These are phyloP conservation scores for Dolichoris vasculosae DNA, from an alignment of 1,140 invertebrate genomes.

Conservation along the genomic window DNA sequence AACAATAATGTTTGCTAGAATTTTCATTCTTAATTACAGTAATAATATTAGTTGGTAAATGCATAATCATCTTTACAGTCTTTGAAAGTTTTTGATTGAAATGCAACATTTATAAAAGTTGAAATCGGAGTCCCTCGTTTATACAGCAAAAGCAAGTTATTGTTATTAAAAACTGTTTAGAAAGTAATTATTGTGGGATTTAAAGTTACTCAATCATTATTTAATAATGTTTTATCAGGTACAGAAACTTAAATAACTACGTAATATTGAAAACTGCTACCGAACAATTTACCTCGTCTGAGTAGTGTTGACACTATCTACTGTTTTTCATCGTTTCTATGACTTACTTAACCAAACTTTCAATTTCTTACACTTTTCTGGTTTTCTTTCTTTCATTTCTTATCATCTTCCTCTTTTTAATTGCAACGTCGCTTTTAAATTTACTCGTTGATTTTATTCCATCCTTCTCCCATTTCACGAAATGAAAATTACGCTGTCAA, in stretches of 20 bases:
- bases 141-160: slow-evolving; percentile 1
- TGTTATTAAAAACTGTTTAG: slow-evolving; percentile 44
- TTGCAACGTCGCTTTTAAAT: not conserved
- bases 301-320: too few species aligned
- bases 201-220: not conserved
- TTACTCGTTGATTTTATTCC: not conserved
- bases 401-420: not conserved
- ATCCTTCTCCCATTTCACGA: not conserved
- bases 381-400: not conserved
- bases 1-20: not conserved
- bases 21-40: not conserved
- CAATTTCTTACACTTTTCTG: too few species aligned
- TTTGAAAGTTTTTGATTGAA: not conserved
- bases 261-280: not conserved
- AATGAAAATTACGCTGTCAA: not conserved
- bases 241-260: not conserved
- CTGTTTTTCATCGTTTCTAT: not conserved
- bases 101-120: not conserved
- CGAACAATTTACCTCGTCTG: too few species aligned
- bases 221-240: not conserved
- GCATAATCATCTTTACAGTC: not conserved
- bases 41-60: slow-evolving; percentile 4
- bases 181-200: slow-evolving; percentile 26
- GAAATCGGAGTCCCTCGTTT: not conserved
- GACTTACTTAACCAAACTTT: too few species aligned